Percentiles rank a stretch among this genome's conserved stretches.
Evolutionary conservation across 2,888 invertebrate species (phyloP).

Genomic region (Nymphalis c-album): DNA sequence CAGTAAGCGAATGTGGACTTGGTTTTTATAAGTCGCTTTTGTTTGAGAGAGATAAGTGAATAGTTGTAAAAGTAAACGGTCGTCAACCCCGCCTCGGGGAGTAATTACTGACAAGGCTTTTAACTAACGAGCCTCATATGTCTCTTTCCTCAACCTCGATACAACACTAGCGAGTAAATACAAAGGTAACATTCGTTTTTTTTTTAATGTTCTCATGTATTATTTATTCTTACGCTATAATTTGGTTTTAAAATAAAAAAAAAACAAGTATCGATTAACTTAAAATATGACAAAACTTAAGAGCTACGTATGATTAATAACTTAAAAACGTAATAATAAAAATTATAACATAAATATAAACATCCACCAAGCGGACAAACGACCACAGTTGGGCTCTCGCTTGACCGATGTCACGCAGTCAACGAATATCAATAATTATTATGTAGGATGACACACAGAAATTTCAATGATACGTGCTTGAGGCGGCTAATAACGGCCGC

Average conservation of each 20-base stretch:
- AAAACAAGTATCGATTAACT: neutral
- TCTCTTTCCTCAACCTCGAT: conserved; percentile 29
- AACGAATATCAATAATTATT: conserved; percentile 63
- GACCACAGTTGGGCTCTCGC: neutral
- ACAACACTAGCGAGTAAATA: conserved; percentile 13
- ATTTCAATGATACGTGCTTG: conserved; percentile 65
- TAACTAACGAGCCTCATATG: conserved; percentile 56
- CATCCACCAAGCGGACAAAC: neutral
- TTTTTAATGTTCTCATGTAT: neutral
- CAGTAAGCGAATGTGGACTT: conserved; percentile 66
- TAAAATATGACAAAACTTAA: neutral
- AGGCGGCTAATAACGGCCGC: conserved; percentile 61
- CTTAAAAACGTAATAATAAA: neutral
- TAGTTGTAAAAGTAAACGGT: conserved; percentile 58
- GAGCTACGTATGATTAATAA: neutral
- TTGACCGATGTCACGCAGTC: conserved; percentile 29
- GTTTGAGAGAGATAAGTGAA: conserved; percentile 76
- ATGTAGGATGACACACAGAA: conserved; percentile 72
- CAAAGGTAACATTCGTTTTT: conserved; percentile 7
- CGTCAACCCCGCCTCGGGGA: conserved; percentile 59
- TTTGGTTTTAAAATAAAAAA: too few species aligned
- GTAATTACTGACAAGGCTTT: conserved; percentile 66
- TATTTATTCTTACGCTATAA: neutral
- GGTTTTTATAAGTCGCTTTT: conserved; percentile 62
- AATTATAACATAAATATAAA: neutral